Base-by-base conservation (phyloP, 2,888 invertebrate genomes). In the Eristalinus aeneus region DNA sequence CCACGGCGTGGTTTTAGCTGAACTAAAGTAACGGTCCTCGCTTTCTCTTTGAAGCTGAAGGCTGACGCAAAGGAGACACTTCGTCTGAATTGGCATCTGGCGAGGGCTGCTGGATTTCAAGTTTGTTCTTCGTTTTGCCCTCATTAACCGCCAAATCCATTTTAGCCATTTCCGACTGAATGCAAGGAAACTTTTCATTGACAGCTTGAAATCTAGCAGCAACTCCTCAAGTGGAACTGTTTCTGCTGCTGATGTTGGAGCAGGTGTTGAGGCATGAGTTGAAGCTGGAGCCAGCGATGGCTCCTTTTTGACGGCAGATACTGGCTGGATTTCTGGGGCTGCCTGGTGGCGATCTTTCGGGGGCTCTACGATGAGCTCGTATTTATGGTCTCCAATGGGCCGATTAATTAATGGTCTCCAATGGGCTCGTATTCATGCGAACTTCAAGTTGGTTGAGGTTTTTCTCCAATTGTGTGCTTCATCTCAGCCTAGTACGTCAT, bases 331-430 rank as follows among this genome's bases (percentile, higher is more conserved):
- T 76, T 83, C 89, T 82, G 34, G 36, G 27, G 68, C 60, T 12
- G 34, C 20, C 67, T 80, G 72, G 58, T 61, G 27, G 31, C 27
- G 69, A 74, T 77, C 74, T 9, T 88, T 87, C 67, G 89, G 93
- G 88, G 96, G 96, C 90, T 96, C 95, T 91, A 96, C 96, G 92
- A 97, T 96, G 89, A 97, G 96, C 94, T 97, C 97, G 94, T 97
- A 97, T 93, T 97, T 97, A 95, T 97, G 97, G 94, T 97, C 97
- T n/a, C n/a, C n/a, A n/a, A n/a, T n/a, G n/a, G n/a, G n/a, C n/a
- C n/a, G n/a, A n/a, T n/a, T n/a, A n/a, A n/a, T n/a, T n/a, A n/a
- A n/a, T n/a, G n/a, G n/a, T n/a, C n/a, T n/a, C n/a, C n/a, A n/a
- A n/a, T n/a, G n/a, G n/a, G n/a, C n/a, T n/a, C n/a, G n/a, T n/a